Evolutionary conservation across 2,797 vertebrate genomes (phyloP), one percentile per base, ranked within the genome.

Genomic region (Peromyscus attwateri): DNA sequence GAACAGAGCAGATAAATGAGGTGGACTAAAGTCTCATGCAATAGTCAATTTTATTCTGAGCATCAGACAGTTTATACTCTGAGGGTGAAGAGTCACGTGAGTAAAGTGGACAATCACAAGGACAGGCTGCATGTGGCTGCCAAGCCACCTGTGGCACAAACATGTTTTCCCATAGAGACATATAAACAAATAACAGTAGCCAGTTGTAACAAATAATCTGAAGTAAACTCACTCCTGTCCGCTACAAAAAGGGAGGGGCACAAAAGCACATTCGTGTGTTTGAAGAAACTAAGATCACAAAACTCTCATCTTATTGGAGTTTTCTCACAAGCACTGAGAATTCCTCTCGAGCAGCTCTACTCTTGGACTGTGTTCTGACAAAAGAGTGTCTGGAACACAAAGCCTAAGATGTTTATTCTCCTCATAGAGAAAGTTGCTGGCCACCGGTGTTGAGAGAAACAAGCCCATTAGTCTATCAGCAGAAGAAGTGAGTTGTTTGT

Each of bases 401-500:
- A 94, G 49, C 68, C 14, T 71, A 73, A 92, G 64, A 3, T 95
- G 68, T 70, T 84, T 94, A 60, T 76, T 92, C 27, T 62, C n/a
- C n/a, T 89, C 31, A 31, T 27, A 95, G 88, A 82, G 57, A 29
- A 87, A 37, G 6, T 87, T 89, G 37, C 34, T 70, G 43, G 23
- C 19, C 27, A 37, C 12, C 68, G 13, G 12, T 84, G 75, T 75
- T 66, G 21, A 29, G 34, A 96, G 77, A 95, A 95, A 70, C 5
- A 76, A 79, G n/a, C 80, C 52, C 1, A 0, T 94, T 79, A 92
- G 55, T 57, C 81, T 55, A 1, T 87, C 68, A 49, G 52, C 40
- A 95, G 52, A 84, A 37, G 25, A 84, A 37, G 25, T 27, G 91
- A 93, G 7, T 80, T 25, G 79, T 97, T 97, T 87, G 43, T 92